A percentile compares a stretch with the other conserved stretches of the same genome.
Evolutionary conservation across 2,797 vertebrate genomes (phyloP).

Genomic region (Lophotriccus pileatus): DNA sequence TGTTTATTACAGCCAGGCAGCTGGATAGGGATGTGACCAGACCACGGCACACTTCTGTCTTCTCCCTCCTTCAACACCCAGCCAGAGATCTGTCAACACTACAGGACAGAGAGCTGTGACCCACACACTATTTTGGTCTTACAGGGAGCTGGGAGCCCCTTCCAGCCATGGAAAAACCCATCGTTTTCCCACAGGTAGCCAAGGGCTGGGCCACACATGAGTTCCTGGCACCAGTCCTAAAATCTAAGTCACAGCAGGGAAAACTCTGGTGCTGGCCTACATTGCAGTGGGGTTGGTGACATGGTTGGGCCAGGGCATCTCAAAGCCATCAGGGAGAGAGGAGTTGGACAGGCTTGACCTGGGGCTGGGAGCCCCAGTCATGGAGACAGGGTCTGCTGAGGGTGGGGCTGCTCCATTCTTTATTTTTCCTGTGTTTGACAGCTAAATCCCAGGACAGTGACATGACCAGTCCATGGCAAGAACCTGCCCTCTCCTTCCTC

Average conservation of each 20-base stretch:
- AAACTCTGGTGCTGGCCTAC: not conserved
- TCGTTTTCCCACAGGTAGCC: not conserved
- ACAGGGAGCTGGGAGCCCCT: not conserved
- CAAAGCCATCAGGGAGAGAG: not conserved
- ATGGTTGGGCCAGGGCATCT: not conserved
- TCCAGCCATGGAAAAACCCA: not conserved
- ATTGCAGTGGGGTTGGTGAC: not conserved
- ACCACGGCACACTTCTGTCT: too few species aligned
- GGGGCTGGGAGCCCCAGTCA: not conserved
- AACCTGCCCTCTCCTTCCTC: not conserved
- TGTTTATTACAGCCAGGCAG: accelerated
- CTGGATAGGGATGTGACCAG: not conserved
- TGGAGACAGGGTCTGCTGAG: not conserved
- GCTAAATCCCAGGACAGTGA: not conserved
- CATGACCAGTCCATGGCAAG: accelerated
- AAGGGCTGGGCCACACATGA: not conserved
- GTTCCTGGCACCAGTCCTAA: not conserved
- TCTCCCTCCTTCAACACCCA: not conserved
- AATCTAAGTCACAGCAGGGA: not conserved
- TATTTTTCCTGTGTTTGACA: not conserved
- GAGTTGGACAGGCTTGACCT: not conserved
- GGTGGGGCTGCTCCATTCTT: not conserved
- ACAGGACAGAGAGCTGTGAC: not conserved
- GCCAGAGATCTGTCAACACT: not conserved
- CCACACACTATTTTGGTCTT: not conserved